Percentiles rank a stretch among this genome's conserved stretches.
Evolutionary conservation across 2,888 invertebrate genomes (phyloP).

Genomic region (Xestia xanthographa): DNA sequence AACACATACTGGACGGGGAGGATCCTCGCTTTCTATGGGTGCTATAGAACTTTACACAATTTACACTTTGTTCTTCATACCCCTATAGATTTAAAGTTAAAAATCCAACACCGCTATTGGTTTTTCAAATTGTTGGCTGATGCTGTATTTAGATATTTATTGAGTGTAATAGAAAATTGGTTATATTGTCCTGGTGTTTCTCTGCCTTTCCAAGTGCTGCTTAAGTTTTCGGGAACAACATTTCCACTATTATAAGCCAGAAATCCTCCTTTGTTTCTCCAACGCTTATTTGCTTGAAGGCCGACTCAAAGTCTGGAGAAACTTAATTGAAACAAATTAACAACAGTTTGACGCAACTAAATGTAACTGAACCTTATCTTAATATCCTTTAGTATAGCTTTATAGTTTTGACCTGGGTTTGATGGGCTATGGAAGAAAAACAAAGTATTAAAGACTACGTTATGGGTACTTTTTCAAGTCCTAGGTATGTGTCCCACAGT

Average conservation of each 20-base stretch:
- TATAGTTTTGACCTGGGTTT: slow-evolving; percentile 35
- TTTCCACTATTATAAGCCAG: background rate
- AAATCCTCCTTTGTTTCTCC: slow-evolving; percentile 32
- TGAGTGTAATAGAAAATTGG: background rate
- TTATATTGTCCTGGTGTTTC: background rate
- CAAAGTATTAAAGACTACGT: slow-evolving; percentile 13
- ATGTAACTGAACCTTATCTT: slow-evolving; percentile 51
- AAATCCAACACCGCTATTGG: background rate
- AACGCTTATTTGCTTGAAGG: slow-evolving; percentile 21
- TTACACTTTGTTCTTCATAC: background rate
- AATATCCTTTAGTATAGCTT: slow-evolving; percentile 26
- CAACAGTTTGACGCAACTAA: slow-evolving; percentile 34
- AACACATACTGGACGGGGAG: background rate
- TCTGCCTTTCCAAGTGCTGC: background rate
- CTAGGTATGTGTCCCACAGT: background rate
- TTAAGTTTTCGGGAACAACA: slow-evolving; percentile 18
- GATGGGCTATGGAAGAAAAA: slow-evolving; percentile 10
- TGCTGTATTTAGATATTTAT: background rate
- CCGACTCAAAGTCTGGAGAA: slow-evolving; percentile 35
- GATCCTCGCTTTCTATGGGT: background rate
- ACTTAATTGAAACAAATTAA: slow-evolving; percentile 56
- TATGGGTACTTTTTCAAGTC: background rate
- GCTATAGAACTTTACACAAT: too few relatives aligned
- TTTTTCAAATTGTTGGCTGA: background rate
- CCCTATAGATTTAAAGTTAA: background rate